These are phyloP conservation scores for Opisthograptis luteolata DNA, from an alignment of 2,888 invertebrate species.

Conservation along the genomic window DNA sequence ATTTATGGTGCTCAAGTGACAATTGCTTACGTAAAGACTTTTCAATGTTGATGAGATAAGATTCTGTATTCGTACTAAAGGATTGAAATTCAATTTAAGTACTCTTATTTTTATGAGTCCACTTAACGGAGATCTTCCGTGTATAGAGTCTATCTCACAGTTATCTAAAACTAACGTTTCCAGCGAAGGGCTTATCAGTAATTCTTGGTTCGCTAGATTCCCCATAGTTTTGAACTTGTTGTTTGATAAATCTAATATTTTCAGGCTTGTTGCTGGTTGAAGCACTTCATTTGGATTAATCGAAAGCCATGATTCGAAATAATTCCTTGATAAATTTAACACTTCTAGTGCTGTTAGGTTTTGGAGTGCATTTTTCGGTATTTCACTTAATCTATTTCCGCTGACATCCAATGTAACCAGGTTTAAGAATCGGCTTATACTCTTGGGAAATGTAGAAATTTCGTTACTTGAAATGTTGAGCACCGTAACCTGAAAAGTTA, in stretches of 20 bases:
- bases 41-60: constrained; percentile 79
- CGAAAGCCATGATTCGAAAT: constrained; percentile 83
- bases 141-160: constrained; percentile 84
- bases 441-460: constrained; percentile 81
- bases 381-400: constrained; percentile 78
- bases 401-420: constrained; percentile 65
- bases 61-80: constrained; percentile 69
- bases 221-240: constrained; percentile 85
- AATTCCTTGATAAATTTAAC: constrained; percentile 86
- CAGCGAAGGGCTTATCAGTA: constrained; percentile 84
- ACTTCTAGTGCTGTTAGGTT: constrained; percentile 83
- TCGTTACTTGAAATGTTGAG: constrained; percentile 88
- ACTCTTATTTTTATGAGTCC: constrained; percentile 81
- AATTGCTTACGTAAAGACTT: constrained; percentile 84
- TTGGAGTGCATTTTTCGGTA: constrained; percentile 75
- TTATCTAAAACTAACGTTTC: constrained; percentile 84
- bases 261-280: constrained; percentile 75
- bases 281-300: constrained; percentile 83
- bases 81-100: constrained; percentile 82
- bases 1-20: constrained; percentile 79
- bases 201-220: constrained; percentile 73
- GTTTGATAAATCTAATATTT: constrained; percentile 85
- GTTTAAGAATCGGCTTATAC: constrained; percentile 56
- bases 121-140: constrained; percentile 76
- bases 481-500: constrained; percentile 82